Percentiles rank a stretch among this genome's conserved stretches.
Conservation (phyloP, 2,113 vertebrate species). For the Phocoena phocoena region DNA sequence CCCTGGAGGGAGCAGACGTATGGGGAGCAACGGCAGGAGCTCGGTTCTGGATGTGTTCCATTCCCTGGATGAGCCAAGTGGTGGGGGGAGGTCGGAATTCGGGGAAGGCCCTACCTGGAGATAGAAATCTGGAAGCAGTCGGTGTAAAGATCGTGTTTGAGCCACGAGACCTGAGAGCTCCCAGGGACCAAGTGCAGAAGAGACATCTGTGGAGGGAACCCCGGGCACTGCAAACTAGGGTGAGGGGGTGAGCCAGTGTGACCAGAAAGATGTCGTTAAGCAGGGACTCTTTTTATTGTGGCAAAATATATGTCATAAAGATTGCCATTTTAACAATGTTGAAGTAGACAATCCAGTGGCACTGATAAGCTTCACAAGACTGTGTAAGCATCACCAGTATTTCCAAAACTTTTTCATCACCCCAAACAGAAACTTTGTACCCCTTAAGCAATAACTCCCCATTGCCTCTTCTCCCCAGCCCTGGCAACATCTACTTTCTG, state of each 20-base stretch:
- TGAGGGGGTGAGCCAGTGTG: too few relatives aligned
- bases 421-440: neutral
- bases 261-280: neutral
- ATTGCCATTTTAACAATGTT: neutral
- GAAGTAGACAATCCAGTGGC: neutral
- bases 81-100: neutral
- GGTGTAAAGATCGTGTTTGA: neutral
- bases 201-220: neutral
- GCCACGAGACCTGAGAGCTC: too few relatives aligned
- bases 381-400: neutral
- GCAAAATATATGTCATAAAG: neutral
- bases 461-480: neutral
- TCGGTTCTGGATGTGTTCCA: neutral
- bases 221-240: fast-evolving
- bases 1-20: too few relatives aligned
- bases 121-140: neutral
- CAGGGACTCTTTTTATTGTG: neutral
- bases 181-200: fast-evolving
- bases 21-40: neutral
- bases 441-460: neutral
- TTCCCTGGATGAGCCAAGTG: neutral
- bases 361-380: too few relatives aligned
- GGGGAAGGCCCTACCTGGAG: neutral
- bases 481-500: neutral
- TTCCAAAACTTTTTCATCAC: neutral